Conservation (phyloP, 53 echinoderm and acorn worm genomes). For the Holothuria scabra region DNA sequence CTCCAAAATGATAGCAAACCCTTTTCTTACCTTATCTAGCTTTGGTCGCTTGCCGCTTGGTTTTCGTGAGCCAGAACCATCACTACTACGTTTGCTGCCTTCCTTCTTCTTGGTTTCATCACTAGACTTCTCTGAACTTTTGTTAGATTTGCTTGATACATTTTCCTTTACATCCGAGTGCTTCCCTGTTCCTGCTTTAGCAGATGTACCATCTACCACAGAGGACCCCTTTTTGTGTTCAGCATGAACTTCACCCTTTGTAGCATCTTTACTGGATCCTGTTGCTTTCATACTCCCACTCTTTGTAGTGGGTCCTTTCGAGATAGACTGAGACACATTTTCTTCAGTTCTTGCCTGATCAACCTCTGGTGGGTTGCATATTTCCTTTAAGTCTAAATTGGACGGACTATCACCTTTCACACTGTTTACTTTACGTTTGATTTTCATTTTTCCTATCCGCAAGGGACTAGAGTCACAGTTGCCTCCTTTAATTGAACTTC, state of each 20-base stretch:
- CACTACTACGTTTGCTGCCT: constrained; percentile 59
- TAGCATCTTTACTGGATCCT: neutral
- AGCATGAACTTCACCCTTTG: neutral
- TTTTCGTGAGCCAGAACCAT: constrained; percentile 61
- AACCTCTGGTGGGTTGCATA: neutral
- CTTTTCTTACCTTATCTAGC: constrained; percentile 80
- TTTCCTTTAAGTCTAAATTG: constrained; percentile 49
- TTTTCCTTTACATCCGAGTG: neutral
- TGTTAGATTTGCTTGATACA: constrained; percentile 21
- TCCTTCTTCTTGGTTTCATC: constrained; percentile 68
- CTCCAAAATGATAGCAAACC: too few relatives aligned
- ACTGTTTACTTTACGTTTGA: constrained; percentile 95
- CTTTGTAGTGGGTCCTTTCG: neutral
- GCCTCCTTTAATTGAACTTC: constrained; percentile 37
- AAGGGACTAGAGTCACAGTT: constrained; percentile 81
- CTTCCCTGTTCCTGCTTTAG: constrained; percentile 4
- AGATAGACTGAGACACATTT: constrained; percentile 12
- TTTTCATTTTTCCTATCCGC: constrained; percentile 99
- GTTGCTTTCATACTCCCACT: neutral
- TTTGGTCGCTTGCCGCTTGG: constrained; percentile 88
- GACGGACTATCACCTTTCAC: constrained; percentile 69
- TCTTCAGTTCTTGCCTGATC: constrained; percentile 36
- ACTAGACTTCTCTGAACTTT: constrained; percentile 60
- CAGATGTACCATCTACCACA: neutral
- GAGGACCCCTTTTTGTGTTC: neutral